Base-by-base conservation (phyloP, 2,888 invertebrate species). In the Brassicogethes aeneus region DNA sequence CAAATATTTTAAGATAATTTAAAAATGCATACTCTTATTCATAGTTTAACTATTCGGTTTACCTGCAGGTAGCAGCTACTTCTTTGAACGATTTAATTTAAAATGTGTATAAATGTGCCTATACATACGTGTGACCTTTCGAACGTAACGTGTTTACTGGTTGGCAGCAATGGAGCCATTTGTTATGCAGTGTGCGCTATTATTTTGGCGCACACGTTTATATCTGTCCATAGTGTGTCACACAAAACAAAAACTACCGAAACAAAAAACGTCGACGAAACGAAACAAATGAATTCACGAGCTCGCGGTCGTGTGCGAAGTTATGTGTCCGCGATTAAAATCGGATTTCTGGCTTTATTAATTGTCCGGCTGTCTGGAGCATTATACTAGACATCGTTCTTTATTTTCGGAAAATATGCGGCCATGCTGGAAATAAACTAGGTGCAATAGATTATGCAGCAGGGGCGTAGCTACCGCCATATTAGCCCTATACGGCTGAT, bases 141-240 rank as follows among this genome's bases (percentile, higher is more conserved):
- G 23, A 23, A 23, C 23, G 23, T 5, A 23, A 23, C 23, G 10
- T 23, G 5, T 23, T 23, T 23, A 23, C 23, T 10, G 23, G 5
- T 23, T 10, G 23, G 23, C 5, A 10, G n/a, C n/a, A n/a, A n/a
- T n/a, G 23, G 23, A 10, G 10, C 23, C 23, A 23, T 23, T 23
- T 23, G 23, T 23, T 23, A 23, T 23, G 23, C 23, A 23, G 5
- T 23, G 23, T 10, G 23, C 23, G 23, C 23, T 10, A 23, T 23
- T 23, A 23, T 23, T 23, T 23, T 23, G 23, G 23, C 23, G 23
- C 23, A 23, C 23, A 23, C 23, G 23, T 23, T 23, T 23, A 23
- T 23, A 23, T 23, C 23, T 23, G 23, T 23, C 23, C 23, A 10
- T 23, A 10, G 23, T 23, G 23, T 23, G 5, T 7, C 5, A 23